Evolutionary conservation across 2,888 invertebrate genomes (phyloP).

Genomic region (Panopea generosa): DNA sequence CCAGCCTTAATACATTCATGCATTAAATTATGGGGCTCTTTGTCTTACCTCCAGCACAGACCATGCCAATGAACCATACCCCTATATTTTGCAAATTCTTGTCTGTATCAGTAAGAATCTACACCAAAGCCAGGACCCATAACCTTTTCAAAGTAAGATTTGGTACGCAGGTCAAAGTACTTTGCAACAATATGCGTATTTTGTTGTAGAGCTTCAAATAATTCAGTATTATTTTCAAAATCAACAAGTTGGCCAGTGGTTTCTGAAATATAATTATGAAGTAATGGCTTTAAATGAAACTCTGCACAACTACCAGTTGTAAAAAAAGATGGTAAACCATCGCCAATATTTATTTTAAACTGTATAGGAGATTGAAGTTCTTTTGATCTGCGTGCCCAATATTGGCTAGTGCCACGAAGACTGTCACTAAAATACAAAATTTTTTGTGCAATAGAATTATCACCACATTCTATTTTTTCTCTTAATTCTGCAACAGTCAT

Average conservation of each 20-base stretch:
- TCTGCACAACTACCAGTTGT: constrained; percentile 29
- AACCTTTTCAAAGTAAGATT: constrained; percentile 32
- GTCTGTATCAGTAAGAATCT: constrained; percentile 26
- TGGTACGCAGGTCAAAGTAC: constrained; percentile 24
- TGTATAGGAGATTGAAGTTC: constrained; percentile 6
- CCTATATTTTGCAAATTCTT: constrained; percentile 67
- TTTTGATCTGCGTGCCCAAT: constrained; percentile 6
- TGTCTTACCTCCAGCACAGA: constrained; percentile 39
- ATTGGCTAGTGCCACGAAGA: constrained; percentile 24
- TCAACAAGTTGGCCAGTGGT: neutral
- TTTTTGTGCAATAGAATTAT: constrained; percentile 45
- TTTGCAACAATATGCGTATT: constrained; percentile 22
- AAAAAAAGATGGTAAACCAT: constrained; percentile 42
- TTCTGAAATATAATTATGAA: constrained; percentile 5
- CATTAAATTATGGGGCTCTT: constrained; percentile 20
- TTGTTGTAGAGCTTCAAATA: constrained; percentile 18
- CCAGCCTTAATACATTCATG: constrained; percentile 30
- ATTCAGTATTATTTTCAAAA: neutral
- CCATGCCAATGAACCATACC: constrained; percentile 71
- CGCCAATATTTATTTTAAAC: constrained; percentile 9
- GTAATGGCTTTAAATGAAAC: constrained; percentile 19
- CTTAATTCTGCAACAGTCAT: constrained; percentile 51
- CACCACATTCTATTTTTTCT: constrained; percentile 47
- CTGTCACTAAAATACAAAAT: constrained; percentile 56
- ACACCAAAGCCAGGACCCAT: constrained; percentile 27